phyloP scores from a whole-genome alignment of 2,888 invertebrate species.

The Himalopsyche japonica region DNA sequence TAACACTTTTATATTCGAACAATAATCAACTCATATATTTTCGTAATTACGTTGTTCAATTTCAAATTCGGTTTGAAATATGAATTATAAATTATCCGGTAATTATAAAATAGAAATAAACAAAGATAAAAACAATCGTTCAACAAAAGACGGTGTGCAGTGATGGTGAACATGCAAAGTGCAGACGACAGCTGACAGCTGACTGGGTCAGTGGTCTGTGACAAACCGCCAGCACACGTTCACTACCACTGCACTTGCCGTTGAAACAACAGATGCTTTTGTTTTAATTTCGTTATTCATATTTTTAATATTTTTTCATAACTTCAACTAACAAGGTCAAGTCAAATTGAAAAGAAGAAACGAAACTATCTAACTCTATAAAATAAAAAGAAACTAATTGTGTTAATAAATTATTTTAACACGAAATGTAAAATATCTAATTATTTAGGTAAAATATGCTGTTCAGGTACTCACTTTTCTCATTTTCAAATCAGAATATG shows the following conservation, averaged over 20 bases:
- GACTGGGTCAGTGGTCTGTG: slow-evolving; percentile 30
- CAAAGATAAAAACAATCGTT: neutral
- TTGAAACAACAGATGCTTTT: neutral
- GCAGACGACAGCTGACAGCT: slow-evolving; percentile 16
- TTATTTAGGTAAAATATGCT: too few species aligned
- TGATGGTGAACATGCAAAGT: slow-evolving; percentile 14
- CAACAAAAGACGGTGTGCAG: slow-evolving; percentile 1
- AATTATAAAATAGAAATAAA: neutral
- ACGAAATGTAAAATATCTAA: too few species aligned
- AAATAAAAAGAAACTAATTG: too few species aligned
- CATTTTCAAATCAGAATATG: too few species aligned
- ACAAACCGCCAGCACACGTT: slow-evolving; percentile 23
- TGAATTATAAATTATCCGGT: slow-evolving; percentile 8
- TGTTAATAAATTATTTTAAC: too few species aligned
- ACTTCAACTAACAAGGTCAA: neutral
- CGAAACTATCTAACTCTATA: neutral
- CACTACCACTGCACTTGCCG: slow-evolving; percentile 25
- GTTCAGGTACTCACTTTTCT: too few species aligned
- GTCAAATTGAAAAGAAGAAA: neutral
- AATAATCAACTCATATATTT: too few species aligned
- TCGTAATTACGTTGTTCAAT: too few species aligned
- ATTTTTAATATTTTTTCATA: neutral
- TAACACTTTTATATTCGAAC: too few species aligned
- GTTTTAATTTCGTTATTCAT: neutral
- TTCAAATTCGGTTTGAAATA: neutral